phyloP scores from a whole-genome alignment of 2,797 vertebrate genomes.

The Manis crassicaudata region DNA sequence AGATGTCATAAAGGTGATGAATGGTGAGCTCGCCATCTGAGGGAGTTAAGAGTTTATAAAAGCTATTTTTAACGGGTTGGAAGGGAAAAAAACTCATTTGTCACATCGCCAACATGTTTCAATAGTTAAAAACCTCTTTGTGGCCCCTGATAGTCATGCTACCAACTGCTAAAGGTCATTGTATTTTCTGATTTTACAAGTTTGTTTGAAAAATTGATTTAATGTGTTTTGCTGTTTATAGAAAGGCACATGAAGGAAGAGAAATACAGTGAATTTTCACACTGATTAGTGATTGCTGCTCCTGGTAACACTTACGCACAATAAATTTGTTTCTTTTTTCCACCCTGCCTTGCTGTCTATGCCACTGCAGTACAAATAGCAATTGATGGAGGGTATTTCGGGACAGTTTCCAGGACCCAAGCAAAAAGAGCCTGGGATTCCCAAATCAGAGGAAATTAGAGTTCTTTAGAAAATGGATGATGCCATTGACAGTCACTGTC shows the following conservation, averaged over 20 bases:
- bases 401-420: constrained; percentile 48
- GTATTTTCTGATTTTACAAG: constrained; percentile 82
- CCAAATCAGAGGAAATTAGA: constrained; percentile 19
- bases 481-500: background rate
- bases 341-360: constrained; percentile 36
- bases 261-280: constrained; percentile 78
- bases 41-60: constrained; percentile 86
- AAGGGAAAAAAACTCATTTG: constrained; percentile 83
- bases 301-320: constrained; percentile 26
- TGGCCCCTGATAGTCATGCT: constrained; percentile 81
- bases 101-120: constrained; percentile 84
- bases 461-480: background rate
- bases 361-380: background rate
- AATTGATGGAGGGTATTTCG: constrained; percentile 26
- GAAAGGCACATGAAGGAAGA: constrained; percentile 77
- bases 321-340: constrained; percentile 40
- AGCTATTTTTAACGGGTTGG: constrained; percentile 85
- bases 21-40: constrained; percentile 84
- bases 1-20: constrained; percentile 89
- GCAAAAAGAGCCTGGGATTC: background rate
- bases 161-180: constrained; percentile 77
- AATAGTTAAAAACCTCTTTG: constrained; percentile 85
- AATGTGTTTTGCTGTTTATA: constrained; percentile 82
- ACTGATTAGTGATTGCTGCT: background rate
- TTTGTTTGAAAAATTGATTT: constrained; percentile 83